These are phyloP conservation scores for Trachythela sp. DNA, from an alignment of 64 coral and sea anemone species.

Conservation along the genomic window DNA sequence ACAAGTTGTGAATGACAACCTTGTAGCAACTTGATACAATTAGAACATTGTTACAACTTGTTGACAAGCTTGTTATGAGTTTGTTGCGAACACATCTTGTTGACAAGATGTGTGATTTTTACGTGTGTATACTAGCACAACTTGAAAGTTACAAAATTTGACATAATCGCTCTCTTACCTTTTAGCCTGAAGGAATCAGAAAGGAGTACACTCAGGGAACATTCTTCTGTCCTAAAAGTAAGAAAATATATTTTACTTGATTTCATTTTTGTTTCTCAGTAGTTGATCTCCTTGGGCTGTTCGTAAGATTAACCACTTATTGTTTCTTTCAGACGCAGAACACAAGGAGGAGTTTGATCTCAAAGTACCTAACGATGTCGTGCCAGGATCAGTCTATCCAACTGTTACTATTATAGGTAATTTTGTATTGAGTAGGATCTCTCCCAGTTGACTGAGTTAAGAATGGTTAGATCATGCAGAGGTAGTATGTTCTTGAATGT, in stretches of 20 bases:
- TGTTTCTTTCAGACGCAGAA: not conserved
- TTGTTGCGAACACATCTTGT: too few relatives aligned
- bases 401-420: not conserved
- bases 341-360: constrained; percentile 2
- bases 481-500: too few relatives aligned
- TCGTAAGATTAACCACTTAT: not conserved
- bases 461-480: not conserved
- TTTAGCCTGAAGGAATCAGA: constrained; percentile 74
- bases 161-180: not conserved
- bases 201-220: constrained; percentile 71
- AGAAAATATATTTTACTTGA: not conserved
- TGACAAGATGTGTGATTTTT: too few relatives aligned
- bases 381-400: not conserved
- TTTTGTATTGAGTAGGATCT: not conserved
- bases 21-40: too few relatives aligned
- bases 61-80: too few relatives aligned
- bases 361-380: not conserved
- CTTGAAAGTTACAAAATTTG: not conserved
- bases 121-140: too few relatives aligned
- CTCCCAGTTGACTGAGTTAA: not conserved
- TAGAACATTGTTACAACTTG: too few relatives aligned
- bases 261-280: not conserved
- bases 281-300: not conserved
- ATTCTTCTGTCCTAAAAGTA: constrained; percentile 63
- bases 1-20: too few relatives aligned